Evolutionary conservation across 1,140 invertebrate genomes (phyloP).

Genomic region (Lepidurus couesii): DNA sequence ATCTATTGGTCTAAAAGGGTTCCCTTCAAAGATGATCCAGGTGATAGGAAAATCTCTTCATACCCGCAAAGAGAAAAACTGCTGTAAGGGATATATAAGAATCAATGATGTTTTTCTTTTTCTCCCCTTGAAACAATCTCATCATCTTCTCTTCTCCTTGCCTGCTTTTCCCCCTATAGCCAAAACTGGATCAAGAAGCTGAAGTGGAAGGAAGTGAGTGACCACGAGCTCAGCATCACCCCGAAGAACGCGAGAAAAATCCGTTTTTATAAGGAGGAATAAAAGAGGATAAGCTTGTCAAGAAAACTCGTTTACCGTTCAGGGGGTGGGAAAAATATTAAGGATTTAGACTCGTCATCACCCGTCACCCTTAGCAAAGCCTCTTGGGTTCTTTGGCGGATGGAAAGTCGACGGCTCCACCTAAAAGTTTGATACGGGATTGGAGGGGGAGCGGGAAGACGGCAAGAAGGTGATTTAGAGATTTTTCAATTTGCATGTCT

Average conservation of each 20-base stretch:
- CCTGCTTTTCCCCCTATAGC: background rate
- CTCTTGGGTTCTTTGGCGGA: background rate
- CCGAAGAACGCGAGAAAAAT: background rate
- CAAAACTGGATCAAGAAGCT: constrained; percentile 16
- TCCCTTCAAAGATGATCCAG: background rate
- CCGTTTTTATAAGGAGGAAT: background rate
- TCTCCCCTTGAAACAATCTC: constrained; percentile 10
- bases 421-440: background rate
- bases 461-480: constrained; percentile 5
- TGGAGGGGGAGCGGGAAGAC: background rate
- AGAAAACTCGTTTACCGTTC: constrained; percentile 7
- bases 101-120: background rate
- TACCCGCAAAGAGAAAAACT: background rate
- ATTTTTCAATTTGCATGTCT: constrained; percentile 19
- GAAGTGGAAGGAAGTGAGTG: background rate
- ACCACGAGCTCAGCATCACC: background rate
- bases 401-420: background rate
- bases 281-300: constrained; percentile 1
- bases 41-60: background rate
- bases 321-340: background rate
- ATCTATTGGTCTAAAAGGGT: too few species aligned
- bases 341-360: background rate
- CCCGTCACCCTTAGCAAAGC: background rate
- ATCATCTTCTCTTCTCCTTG: background rate
- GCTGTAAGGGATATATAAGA: background rate